Evolutionary conservation across 2,888 invertebrate genomes (phyloP).

Genomic region (Hydroisotoma schaefferi): DNA sequence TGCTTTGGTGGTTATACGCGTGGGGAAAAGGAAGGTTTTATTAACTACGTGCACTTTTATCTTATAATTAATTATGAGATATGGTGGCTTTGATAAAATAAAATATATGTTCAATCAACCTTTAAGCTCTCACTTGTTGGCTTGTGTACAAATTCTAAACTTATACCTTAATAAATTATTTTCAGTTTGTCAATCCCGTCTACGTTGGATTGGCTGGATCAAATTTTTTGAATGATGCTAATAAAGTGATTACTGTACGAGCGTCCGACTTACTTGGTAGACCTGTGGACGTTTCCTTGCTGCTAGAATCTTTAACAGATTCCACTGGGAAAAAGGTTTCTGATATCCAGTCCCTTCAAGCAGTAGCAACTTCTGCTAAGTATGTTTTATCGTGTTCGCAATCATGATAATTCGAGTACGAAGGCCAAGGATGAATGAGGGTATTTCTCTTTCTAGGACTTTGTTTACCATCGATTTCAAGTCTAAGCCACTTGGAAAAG

Average conservation of each 20-base stretch:
- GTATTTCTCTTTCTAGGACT: slow-evolving; percentile 56
- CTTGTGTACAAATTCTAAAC: too few species aligned
- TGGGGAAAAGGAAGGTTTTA: too few species aligned
- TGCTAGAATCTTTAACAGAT: slow-evolving; percentile 35
- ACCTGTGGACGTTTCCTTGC: slow-evolving; percentile 56
- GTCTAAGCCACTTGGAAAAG: slow-evolving; percentile 69
- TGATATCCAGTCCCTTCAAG: slow-evolving; percentile 43
- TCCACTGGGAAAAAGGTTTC: slow-evolving; percentile 31
- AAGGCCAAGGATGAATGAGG: too few species aligned
- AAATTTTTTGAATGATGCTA: slow-evolving; percentile 69
- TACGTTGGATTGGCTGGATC: slow-evolving; percentile 77
- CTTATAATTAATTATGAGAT: too few species aligned
- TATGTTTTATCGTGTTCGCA: slow-evolving; percentile 11
- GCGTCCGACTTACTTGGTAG: slow-evolving; percentile 73
- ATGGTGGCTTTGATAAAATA: too few species aligned
- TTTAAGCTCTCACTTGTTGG: too few species aligned
- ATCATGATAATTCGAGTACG: too few species aligned
- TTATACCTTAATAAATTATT: too few species aligned
- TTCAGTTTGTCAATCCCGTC: slow-evolving; percentile 71
- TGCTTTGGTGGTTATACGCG: too few species aligned
- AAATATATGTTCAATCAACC: too few species aligned
- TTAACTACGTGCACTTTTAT: too few species aligned
- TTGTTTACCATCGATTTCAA: slow-evolving; percentile 71
- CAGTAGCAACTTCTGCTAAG: slow-evolving; percentile 37
- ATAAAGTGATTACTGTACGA: slow-evolving; percentile 65